Evolutionary conservation across 2,113 vertebrate genomes (phyloP).

Genomic region (Macrotus californicus): DNA sequence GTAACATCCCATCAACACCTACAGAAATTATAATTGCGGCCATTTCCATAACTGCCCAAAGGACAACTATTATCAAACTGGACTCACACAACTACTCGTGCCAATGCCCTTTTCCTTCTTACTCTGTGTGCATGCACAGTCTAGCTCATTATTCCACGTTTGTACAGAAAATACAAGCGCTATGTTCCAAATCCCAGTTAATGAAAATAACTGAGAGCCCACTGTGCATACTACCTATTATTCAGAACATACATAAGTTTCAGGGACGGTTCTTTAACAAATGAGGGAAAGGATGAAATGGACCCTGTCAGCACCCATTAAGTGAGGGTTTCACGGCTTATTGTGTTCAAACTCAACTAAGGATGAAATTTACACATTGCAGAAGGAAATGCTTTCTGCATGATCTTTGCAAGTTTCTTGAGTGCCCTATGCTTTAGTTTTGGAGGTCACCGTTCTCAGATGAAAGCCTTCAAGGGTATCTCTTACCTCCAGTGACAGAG

Average conservation of each 20-base stretch:
- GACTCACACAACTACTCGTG: background rate
- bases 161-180: background rate
- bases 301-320: background rate
- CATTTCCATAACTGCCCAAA: background rate
- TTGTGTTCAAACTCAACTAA: background rate
- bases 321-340: background rate
- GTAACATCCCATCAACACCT: background rate
- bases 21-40: background rate
- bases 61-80: background rate
- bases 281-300: background rate
- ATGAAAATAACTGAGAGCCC: background rate
- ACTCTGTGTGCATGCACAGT: background rate
- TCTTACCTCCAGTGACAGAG: background rate
- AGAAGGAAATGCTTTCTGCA: background rate
- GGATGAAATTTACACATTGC: background rate
- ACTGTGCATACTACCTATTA: background rate
- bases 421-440: background rate
- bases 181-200: background rate
- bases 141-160: background rate
- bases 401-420: background rate
- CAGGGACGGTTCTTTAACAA: background rate
- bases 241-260: background rate
- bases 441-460: slow-evolving; percentile 54
- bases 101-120: background rate
- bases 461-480: slow-evolving; percentile 51